Evolutionary conservation across 2,888 invertebrate species (phyloP).

Genomic region (Lycocerus yunnanus): DNA sequence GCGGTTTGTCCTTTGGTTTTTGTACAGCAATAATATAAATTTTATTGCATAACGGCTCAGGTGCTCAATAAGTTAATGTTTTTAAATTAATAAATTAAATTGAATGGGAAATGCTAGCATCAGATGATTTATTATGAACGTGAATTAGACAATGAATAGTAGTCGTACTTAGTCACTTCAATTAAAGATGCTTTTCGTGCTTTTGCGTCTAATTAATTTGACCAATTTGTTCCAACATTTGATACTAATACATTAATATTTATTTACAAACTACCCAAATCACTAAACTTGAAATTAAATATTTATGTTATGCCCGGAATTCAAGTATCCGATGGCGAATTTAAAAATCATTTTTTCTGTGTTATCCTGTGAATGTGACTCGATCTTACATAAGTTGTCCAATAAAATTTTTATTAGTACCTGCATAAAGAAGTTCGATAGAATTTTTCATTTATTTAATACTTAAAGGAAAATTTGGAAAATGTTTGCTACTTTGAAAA

Average conservation of each 20-base stretch:
- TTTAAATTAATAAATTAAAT: constrained; percentile 26
- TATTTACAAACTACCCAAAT: neutral
- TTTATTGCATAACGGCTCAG: neutral
- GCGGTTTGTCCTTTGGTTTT: neutral
- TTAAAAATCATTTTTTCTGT: neutral
- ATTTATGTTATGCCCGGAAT: neutral
- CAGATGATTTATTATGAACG: constrained; percentile 2
- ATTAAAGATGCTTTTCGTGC: constrained; percentile 2
- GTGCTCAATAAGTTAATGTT: constrained; percentile 17
- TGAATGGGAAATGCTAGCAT: constrained; percentile 11
- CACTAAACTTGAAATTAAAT: neutral
- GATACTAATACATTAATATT: neutral
- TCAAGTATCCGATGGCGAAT: neutral
- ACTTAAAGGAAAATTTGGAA: neutral
- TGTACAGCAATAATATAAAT: neutral
- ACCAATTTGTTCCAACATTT: neutral
- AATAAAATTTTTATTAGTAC: neutral
- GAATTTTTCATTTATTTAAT: neutral
- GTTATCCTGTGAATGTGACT: neutral
- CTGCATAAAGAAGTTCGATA: neutral
- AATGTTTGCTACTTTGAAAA: neutral
- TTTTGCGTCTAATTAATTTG: neutral
- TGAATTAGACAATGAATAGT: constrained; percentile 3
- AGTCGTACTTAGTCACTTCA: neutral
- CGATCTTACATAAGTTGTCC: neutral